Evolutionary conservation across 2,797 vertebrate genomes (phyloP), one percentile per base, ranked within the genome.

Genomic region (Syngnathus rostellatus): DNA sequence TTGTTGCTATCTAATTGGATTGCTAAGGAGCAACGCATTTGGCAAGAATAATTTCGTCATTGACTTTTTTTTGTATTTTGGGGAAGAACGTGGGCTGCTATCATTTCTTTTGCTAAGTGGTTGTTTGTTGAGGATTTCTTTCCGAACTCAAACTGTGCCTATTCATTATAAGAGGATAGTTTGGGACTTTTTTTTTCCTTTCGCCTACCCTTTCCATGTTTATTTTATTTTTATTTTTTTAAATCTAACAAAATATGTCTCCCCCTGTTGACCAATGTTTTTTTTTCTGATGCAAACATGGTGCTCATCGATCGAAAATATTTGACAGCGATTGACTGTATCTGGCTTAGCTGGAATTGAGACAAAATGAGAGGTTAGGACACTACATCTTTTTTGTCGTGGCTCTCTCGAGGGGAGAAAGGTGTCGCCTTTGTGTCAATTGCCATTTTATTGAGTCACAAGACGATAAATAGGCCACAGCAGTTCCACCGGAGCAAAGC

Each of bases 401-500:
- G 55, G 17, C 70, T 73, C 68, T 66, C 70, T 43, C 8, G 23
- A 23, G 23, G 23, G 23, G 23, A 23, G 6, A 63, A 75, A 70
- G 71, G 50, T 53, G 19, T 51, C 14, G 57, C 71, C 71, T 72
- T 78, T 75, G 72, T 79, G 73, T 81, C 72, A 79, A 74, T 62
- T 72, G 60, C 66, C 71, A 25, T 60, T 50, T 60, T 21, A 39
- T 23, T 40, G 57, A 51, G 66, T 74, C 53, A 11, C 65, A 74
- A 73, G 60, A 69, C 69, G 80, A 80, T 76, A 84, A 81, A 81
- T 72, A 68, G 75, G 60, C 77, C 75, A 64, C 81, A 68, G 72
- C 64, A 72, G 79, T 80, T 82, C 77, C 82, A 75, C 76, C 21
- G 6, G 67, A 74, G 72, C 75, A 64, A 62, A 11, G 74, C 57